Evolutionary conservation across 2,888 invertebrate species (phyloP), one percentile per base, ranked within the genome.

Genomic region (Ashinkailepas kermadecensis): DNA sequence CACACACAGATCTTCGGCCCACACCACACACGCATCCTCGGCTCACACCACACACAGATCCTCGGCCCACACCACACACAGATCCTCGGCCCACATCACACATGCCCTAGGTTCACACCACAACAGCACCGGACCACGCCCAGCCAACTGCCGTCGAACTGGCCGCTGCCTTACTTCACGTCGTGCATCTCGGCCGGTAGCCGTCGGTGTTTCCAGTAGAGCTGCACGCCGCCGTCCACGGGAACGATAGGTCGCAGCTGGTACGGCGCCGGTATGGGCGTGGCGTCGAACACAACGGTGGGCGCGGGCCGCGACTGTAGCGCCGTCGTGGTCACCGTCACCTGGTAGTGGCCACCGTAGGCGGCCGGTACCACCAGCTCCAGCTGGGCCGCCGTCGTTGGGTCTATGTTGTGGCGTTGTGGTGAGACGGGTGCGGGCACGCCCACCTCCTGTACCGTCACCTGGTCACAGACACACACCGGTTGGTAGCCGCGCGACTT

Each of bases 161-260:
- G 10, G 18, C 54, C 0, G 18, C 21, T 21, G 21, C 57, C 83
- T 83, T 74, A 83, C 83, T 82, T 83, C 54, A 80, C 54, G 15
- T 82, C 64, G 13, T 79, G 57, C 25, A 84, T 80, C 18, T 84
- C 82, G 58, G 83, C 54, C 11, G 86, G 86, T 83, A 85, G 84
- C 21, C 83, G 82, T 2, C 82, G 82, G 83, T 91, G 90, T 83
- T 90, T 88, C 94, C 94, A 94, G 86, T 89, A 90, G 62, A 94
- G 88, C 84, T 92, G 88, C 86, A 91, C 90, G 85, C 91, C 91
- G 9, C 92, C 92, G 87, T 91, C 56, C 11, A 2, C 56, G 21
- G 56, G 23, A 1, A 74, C 15, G 74, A 74, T 56, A 8, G 74
- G 56, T 6, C 74, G 18, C 54, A 94, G 88, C 85, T 91, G 91